phyloP scores from a whole-genome alignment of 2,797 vertebrate species.

The Mionectes olivaceus region DNA sequence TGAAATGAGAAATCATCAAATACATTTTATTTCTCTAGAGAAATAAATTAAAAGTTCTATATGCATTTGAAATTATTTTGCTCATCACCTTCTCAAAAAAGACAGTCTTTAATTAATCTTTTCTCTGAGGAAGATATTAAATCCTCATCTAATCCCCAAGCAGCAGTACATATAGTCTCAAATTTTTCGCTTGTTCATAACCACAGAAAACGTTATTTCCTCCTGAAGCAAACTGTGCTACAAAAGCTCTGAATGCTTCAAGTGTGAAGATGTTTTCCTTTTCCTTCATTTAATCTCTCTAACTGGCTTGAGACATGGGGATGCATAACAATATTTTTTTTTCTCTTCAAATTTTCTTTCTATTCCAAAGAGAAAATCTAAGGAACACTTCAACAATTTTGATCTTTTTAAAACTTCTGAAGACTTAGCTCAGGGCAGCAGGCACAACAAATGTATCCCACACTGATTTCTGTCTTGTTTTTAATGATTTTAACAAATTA shows the following conservation, averaged over 20 bases:
- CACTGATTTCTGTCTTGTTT: not conserved
- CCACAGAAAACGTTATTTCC: slow-evolving; percentile 24
- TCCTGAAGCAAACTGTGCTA: slow-evolving; percentile 5
- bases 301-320: not conserved
- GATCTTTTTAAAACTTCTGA: not conserved
- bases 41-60: slow-evolving; percentile 18
- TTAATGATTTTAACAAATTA: not conserved
- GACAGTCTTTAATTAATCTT: slow-evolving; percentile 50
- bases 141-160: slow-evolving; percentile 44
- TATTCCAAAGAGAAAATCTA: not conserved
- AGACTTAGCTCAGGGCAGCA: not conserved
- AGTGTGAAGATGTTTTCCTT: not conserved
- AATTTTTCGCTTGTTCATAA: slow-evolving; percentile 21
- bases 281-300: not conserved
- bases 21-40: not conserved
- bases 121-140: slow-evolving; percentile 30
- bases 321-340: not conserved
- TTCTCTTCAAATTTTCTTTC: not conserved
- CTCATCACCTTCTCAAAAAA: slow-evolving; percentile 12
- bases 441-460: not conserved
- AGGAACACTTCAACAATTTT: not conserved
- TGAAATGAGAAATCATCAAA: not conserved
- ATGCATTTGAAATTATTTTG: not conserved
- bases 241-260: not conserved
- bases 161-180: not conserved